Evolutionary conservation across 1,140 invertebrate species (phyloP), one percentile per base, ranked within the genome.

Genomic region (Watersipora subatra): DNA sequence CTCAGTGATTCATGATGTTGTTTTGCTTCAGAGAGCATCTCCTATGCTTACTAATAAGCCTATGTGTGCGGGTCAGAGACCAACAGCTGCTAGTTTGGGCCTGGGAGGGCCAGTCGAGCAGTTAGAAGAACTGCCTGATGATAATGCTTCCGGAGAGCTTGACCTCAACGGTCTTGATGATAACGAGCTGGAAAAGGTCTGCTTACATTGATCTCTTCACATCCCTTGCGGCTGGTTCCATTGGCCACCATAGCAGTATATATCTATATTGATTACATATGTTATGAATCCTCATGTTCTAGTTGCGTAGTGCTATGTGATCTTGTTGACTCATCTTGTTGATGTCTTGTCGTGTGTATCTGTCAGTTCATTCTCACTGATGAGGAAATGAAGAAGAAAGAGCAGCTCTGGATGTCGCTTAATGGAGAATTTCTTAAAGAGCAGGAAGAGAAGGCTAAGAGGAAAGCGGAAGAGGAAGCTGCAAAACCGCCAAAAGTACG

Each of bases 351-450:
- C n/a, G n/a, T 28, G 25, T 61, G 58, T 61, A 34, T 66, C 57
- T 68, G 73, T 28, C 67, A 81, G 61, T 90, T 94, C 71, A 90
- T 97, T 56, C 86, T 97, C 82, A 86, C 84, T 1, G 87, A 88
- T 25, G 83, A 86, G 65, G 93, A 96, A 79, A 84, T 87, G 1
- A 77, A 84, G 61, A 83, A 85, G 28, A 96, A 96, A 82, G 87
- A 87, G 3, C 83, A 82, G 61, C 77, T 93, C 64, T 97, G 93
- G 93, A 86, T 88, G 68, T 85, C 85, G 73, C 80, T 90, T 0
- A 93, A 95, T 79, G 87, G 87, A 25, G 86, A 87, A 46, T 96
- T 91, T 80, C 81, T 96, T 19, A 83, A 86, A 73, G 85, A 89
- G 73, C 86, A 90, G 76, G 88, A 75, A 84, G 67, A 59, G 70